These are phyloP conservation scores for Microcebus lehilahytsara DNA, from an alignment of 2,113 vertebrate species.

Conservation along the genomic window DNA sequence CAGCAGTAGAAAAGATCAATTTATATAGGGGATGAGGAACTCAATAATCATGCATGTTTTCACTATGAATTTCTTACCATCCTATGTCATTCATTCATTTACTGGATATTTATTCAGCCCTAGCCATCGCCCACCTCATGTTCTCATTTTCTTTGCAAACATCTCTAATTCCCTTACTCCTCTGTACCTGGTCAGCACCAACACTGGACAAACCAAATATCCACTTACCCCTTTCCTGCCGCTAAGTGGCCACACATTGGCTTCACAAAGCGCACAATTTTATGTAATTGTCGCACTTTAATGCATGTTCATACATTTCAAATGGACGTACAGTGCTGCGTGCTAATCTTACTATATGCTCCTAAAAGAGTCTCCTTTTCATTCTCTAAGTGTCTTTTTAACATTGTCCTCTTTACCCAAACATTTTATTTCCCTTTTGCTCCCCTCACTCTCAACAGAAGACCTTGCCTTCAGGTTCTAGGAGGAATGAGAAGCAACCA, in stretches of 20 bases:
- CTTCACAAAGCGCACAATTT: not conserved
- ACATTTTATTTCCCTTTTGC: not conserved
- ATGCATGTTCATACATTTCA: not conserved
- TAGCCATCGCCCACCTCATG: accelerated
- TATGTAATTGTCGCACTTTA: not conserved
- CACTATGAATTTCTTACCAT: not conserved
- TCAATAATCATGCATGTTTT: not conserved
- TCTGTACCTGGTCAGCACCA: not conserved
- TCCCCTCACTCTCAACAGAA: not conserved
- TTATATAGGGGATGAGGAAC: not conserved
- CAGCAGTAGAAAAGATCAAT: not conserved
- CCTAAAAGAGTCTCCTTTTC: not conserved
- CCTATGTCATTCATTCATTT: not conserved
- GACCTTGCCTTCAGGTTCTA: not conserved
- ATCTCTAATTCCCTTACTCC: not conserved
- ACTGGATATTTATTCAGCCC: not conserved
- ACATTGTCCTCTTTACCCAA: not conserved
- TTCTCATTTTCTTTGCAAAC: not conserved
- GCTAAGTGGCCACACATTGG: not conserved
- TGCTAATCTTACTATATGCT: not conserved
- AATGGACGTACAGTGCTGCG: not conserved
- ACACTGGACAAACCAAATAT: not conserved
- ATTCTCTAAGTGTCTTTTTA: not conserved
- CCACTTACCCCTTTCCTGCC: not conserved
- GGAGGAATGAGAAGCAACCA: not conserved